These are phyloP conservation scores for Triplophysa rosa DNA, from an alignment of 2,113 vertebrate genomes.

Conservation along the genomic window DNA sequence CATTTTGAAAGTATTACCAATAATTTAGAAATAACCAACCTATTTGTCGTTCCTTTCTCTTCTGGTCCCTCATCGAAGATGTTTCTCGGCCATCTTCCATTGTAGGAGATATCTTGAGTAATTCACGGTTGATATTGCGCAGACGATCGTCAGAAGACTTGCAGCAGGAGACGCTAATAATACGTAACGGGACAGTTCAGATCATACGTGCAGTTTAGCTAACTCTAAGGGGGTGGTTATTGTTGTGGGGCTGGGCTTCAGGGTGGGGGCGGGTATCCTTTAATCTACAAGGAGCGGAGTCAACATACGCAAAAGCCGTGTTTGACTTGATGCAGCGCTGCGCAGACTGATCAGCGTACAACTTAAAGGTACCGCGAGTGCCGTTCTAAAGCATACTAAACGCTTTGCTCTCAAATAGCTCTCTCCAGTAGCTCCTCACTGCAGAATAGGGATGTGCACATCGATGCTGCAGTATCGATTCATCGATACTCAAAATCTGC, in stretches of 20 bases:
- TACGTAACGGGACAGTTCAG: background rate
- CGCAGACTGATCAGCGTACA: too few species aligned
- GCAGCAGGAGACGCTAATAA: background rate
- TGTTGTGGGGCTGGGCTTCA: background rate
- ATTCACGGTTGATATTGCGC: background rate
- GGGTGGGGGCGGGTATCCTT: background rate
- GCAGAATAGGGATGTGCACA: too few species aligned
- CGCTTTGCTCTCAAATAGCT: too few species aligned
- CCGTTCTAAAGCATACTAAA: too few species aligned
- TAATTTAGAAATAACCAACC: slow-evolving; percentile 50
- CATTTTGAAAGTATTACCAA: background rate
- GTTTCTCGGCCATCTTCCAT: slow-evolving; percentile 51
- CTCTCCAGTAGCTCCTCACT: too few species aligned
- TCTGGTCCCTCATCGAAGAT: slow-evolving; percentile 33
- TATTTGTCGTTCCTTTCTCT: slow-evolving; percentile 51
- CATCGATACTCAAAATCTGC: too few species aligned
- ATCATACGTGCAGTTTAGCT: background rate
- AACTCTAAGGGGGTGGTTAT: background rate
- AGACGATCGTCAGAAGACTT: background rate
- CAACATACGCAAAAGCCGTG: too few species aligned
- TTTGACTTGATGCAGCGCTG: too few species aligned
- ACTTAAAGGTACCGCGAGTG: too few species aligned
- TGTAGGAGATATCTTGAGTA: slow-evolving; percentile 3
- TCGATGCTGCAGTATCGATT: too few species aligned
- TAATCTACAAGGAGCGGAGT: too few species aligned